Evolutionary conservation across 2,113 vertebrate genomes (phyloP), one percentile per base, ranked within the genome.

Genomic region (Climacteris rufus): DNA sequence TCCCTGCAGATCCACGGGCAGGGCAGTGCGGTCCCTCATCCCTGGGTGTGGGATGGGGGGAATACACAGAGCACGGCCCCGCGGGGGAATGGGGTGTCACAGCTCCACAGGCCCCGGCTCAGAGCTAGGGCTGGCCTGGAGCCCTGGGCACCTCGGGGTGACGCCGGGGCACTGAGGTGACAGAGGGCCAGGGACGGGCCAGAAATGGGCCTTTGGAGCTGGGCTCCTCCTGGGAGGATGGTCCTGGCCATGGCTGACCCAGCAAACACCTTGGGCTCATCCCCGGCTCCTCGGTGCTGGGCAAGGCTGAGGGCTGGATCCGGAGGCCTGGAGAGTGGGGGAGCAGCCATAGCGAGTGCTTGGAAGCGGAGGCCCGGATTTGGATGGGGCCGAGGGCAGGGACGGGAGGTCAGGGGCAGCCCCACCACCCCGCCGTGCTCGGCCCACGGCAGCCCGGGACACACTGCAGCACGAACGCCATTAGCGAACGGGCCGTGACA

Each of bases 251-350:
- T 30, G 52, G 28, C 16, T 14, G 52, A 66, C 52, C 35, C 4
- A 11, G 37, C 31, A 59, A 76, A 86, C 0, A 4, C 61, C 52
- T 68, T 27, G 21, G 21, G 25, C 21, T 50, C 53, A 50, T 59
- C 13, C 20, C 11, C 25, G 4, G 31, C 44, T 50, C 16, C 30
- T 50, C 44, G 31, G 31, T 8, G 52, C 40, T 24, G 21, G 21
- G 28, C 13, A 7, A 27, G 15, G 14, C 49, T 24, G 49, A 68
- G 24, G 42, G 10, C 60, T 45, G 74, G n/a, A 54, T 10, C 10
- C 0, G 12, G 27, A 8, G 4, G 3, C 7, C 3, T 8, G n/a
- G 7, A 5, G 53, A 20, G 19, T 3, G 3, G 2, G 4, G 13
- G 6, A 9, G 6, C 40, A 45, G 37, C 24, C 56, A 23, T 6